A percentile compares a stretch with the other conserved stretches of the same genome.
Evolutionary conservation across 2,888 invertebrate genomes (phyloP).

Genomic region (Nemurella pictetii): DNA sequence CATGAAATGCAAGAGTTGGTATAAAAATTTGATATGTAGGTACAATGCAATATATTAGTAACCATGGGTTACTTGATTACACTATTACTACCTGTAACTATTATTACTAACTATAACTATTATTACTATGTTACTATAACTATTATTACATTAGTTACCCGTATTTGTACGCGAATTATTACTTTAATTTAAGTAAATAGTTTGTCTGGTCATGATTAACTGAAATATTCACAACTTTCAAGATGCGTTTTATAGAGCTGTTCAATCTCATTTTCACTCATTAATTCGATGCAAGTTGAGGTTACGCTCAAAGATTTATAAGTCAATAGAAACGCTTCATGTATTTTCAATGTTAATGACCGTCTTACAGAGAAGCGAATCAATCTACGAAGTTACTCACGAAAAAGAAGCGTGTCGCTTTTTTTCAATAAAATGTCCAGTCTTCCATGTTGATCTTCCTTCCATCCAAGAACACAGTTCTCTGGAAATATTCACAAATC

Average conservation of each 20-base stretch:
- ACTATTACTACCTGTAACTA: too few species aligned
- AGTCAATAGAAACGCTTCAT: slow-evolving; percentile 23
- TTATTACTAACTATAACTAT: too few species aligned
- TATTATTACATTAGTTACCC: too few species aligned
- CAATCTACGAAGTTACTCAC: background rate
- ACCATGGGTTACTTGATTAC: too few species aligned
- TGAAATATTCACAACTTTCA: background rate
- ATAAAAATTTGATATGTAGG: too few species aligned
- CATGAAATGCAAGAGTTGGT: too few species aligned
- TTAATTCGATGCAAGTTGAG: background rate
- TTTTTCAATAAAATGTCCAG: background rate
- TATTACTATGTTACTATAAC: too few species aligned
- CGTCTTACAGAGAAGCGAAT: background rate
- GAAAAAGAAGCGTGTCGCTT: background rate
- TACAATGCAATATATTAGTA: too few species aligned
- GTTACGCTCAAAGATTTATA: slow-evolving; percentile 1
- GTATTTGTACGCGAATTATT: too few species aligned
- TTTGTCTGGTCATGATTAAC: too few species aligned
- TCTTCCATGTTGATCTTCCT: background rate
- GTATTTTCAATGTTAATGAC: slow-evolving; percentile 21
- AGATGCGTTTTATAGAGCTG: background rate
- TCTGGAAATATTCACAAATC: background rate
- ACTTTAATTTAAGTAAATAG: too few species aligned
- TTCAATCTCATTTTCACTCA: background rate
- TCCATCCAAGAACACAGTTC: background rate